Base-by-base conservation (phyloP, 2,797 vertebrate genomes). In the Lates japonicus region DNA sequence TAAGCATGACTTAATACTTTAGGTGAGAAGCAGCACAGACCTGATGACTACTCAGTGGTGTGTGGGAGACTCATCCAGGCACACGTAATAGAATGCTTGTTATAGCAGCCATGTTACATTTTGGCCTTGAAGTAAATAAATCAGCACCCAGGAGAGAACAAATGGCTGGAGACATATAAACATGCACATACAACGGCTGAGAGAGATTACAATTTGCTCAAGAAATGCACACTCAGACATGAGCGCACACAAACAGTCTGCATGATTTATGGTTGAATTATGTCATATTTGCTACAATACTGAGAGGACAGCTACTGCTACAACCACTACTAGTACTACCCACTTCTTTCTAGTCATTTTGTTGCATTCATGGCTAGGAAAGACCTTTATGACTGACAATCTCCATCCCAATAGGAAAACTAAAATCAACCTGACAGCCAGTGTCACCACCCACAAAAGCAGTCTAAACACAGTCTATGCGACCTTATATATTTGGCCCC, bases 91-190 rank as follows among this genome's bases (percentile, higher is more conserved):
- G 71, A 90, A 81, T 37, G 63, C 54, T 73, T 84, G 74, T 81
- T 81, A 67, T 62, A 59, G 78, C 52, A 71, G 83, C 74, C 76
- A 78, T 67, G 70, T 76, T 78, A 62, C n/a, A 79, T 87, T 76
- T 77, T 60, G 71, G 77, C 71, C 75, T 62, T 48, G 17, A 74
- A 78, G 68, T 86, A 91, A 85, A 87, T 80, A 80, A 81, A 74
- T 39, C 55, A 66, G 69, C 35, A 70, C 79, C 71, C 70, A 60
- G 25, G 78, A 39, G 74, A 84, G 57, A 13, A 84, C 74, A 83
- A 80, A 84, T 67, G 77, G 74, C 76, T 79, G 33, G 49, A 88
- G 87, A 92, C 67, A 82, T 78, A 52, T 54, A 68, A 74, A 80
- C 82, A 83, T 48, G 59, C 69, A 74, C 66, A 79, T 39, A 58